phyloP scores from a whole-genome alignment of 2,797 vertebrate genomes.

The Chiloscyllium punctatum region DNA sequence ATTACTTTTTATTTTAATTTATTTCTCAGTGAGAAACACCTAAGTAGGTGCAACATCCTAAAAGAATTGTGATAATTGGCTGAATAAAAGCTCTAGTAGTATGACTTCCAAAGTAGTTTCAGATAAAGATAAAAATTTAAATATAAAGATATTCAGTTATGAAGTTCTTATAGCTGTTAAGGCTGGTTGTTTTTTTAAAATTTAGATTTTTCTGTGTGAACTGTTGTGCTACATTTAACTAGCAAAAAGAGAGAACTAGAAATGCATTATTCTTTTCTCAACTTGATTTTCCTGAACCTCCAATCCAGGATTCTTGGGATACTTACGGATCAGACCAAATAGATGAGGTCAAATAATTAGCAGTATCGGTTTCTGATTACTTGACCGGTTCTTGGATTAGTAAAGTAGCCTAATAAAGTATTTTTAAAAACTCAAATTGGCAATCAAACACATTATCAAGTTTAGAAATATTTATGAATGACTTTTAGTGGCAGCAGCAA shows the following conservation, averaged over 20 bases:
- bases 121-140: not conserved
- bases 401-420: not conserved
- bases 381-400: too few relatives aligned
- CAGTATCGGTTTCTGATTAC: not conserved
- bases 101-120: not conserved
- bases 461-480: not conserved
- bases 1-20: not conserved
- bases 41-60: not conserved
- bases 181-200: not conserved
- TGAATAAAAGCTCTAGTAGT: not conserved
- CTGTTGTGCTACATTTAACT: not conserved
- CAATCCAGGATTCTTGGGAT: not conserved
- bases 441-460: conserved; percentile 5
- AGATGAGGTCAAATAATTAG: not conserved
- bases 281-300: not conserved
- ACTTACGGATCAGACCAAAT: not conserved
- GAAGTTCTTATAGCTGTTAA: not conserved
- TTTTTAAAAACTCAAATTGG: not conserved
- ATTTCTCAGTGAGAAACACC: not conserved
- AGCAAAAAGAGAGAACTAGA: not conserved
- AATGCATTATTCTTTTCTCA: not conserved
- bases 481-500: not conserved
- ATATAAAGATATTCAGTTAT: not conserved
- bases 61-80: not conserved
- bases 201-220: not conserved